phyloP scores from a whole-genome alignment of 2,888 invertebrate species.

The Drosophila neoperkinsi region DNA sequence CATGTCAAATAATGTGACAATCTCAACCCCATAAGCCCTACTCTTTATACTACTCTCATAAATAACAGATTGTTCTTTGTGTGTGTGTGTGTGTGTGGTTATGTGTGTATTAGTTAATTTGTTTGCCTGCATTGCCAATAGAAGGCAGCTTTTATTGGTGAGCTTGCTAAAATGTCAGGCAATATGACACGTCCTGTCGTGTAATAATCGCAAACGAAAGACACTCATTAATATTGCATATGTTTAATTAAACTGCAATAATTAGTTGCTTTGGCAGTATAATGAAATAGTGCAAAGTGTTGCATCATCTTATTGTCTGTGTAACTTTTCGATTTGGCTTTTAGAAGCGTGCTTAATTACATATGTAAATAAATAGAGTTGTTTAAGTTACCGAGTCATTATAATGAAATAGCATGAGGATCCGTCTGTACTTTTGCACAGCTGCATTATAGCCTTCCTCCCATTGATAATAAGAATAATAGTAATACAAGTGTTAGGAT shows the following conservation, averaged over 20 bases:
- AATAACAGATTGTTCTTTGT: conserved; percentile 5
- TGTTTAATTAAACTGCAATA: conserved; percentile 8
- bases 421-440: neutral
- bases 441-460: neutral
- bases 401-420: too few relatives aligned
- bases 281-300: neutral
- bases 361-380: neutral
- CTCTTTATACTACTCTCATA: conserved; percentile 4
- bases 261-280: conserved; percentile 3
- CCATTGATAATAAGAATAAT: neutral
- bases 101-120: conserved; percentile 33
- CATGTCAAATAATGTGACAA: conserved; percentile 49
- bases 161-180: conserved; percentile 47
- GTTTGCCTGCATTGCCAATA: conserved; percentile 34
- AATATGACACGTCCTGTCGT: conserved; percentile 15
- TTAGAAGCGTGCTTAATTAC: neutral
- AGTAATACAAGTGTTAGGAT: neutral
- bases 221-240: conserved; percentile 12
- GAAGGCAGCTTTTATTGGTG: conserved; percentile 64
- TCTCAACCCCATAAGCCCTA: neutral
- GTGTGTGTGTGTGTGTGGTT: neutral
- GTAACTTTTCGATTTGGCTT: neutral
- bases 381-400: neutral
- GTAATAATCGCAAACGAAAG: conserved; percentile 18
- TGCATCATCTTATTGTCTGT: neutral